Evolutionary conservation across 2,888 invertebrate genomes (phyloP), one percentile per base, ranked within the genome.

Genomic region (Protophormia terraenovae): DNA sequence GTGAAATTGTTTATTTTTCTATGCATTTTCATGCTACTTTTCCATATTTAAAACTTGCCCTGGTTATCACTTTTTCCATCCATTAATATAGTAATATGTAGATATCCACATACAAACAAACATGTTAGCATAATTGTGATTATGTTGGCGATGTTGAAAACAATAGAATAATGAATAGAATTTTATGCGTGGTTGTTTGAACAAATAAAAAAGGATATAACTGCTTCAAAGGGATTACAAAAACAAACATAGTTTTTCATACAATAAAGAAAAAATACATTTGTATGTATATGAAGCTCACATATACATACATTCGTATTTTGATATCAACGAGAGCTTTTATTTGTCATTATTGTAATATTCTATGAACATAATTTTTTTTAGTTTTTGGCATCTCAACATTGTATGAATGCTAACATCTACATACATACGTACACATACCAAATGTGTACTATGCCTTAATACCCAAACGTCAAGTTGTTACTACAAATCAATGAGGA

Each of bases 401-500:
- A 35, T 3, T 35, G n/a, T 53, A 24, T 12, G 45, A 53, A 16
- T 53, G 12, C n/a, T 60, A 10, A 35, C 60, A 75, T 75, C 53
- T 64, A 75, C 64, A 64, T 53, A 75, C 35, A 53, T n/a, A n/a
- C n/a, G n/a, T n/a, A n/a, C n/a, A n/a, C n/a, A n/a, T n/a, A n/a
- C n/a, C n/a, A n/a, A n/a, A n/a, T n/a, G n/a, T n/a, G n/a, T n/a
- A 47, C 64, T 75, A 64, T 38, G 53, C 35, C n/a, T 55, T 76
- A 76, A 76, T 66, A 55, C 66, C 66, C 55, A 55, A 66, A 41
- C 53, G 66, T 66, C 76, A 66, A 66, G 66, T 32, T 66, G 45
- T 76, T 45, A 76, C 66, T 55, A 66, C 53, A 66, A 45, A 76
- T 76, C 76, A 76, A 66, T 66, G 66, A 55, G 64, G 76, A 55